Conservation (phyloP, 2,797 vertebrate species). For the Xenops minutus region DNA sequence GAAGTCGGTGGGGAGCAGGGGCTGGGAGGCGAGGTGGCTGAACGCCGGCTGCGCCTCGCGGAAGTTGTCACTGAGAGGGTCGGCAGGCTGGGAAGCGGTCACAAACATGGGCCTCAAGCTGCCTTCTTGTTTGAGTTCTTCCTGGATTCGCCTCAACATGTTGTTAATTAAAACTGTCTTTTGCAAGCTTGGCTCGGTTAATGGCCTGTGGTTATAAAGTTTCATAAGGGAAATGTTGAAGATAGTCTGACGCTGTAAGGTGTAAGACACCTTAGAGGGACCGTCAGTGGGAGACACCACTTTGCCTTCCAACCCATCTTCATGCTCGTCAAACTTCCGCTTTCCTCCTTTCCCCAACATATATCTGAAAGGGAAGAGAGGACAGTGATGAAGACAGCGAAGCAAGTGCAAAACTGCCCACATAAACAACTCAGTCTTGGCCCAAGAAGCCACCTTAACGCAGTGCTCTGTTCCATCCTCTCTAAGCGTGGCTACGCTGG, state of each 20-base stretch:
- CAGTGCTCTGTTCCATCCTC: neutral
- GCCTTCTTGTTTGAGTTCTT: slow-evolving; percentile 94
- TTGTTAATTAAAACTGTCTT: slow-evolving; percentile 98
- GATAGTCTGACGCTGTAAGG: slow-evolving; percentile 97
- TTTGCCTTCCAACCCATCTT: slow-evolving; percentile 99
- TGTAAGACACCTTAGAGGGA: slow-evolving; percentile 96
- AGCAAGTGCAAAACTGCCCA: neutral
- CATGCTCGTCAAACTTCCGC: slow-evolving; percentile 99
- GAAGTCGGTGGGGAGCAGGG: slow-evolving; percentile 73
- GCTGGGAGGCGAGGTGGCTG: slow-evolving; percentile 74
- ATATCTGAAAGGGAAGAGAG: slow-evolving; percentile 84
- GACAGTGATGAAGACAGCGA: neutral
- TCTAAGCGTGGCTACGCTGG: fast-evolving
- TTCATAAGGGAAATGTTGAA: slow-evolving; percentile 99
- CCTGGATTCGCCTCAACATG: slow-evolving; percentile 97
- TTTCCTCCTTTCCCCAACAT: slow-evolving; percentile 99
- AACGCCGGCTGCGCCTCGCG: slow-evolving; percentile 87
- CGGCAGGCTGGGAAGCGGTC: slow-evolving; percentile 82
- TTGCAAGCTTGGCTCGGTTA: slow-evolving; percentile 92
- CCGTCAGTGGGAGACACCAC: slow-evolving; percentile 87
- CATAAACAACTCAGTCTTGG: fast-evolving
- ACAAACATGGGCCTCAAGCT: slow-evolving; percentile 86
- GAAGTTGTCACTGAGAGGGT: slow-evolving; percentile 85
- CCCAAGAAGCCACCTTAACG: fast-evolving
- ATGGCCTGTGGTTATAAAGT: slow-evolving; percentile 92